phyloP scores from a whole-genome alignment of 2,888 invertebrate species.

The Cosmia pyralina region DNA sequence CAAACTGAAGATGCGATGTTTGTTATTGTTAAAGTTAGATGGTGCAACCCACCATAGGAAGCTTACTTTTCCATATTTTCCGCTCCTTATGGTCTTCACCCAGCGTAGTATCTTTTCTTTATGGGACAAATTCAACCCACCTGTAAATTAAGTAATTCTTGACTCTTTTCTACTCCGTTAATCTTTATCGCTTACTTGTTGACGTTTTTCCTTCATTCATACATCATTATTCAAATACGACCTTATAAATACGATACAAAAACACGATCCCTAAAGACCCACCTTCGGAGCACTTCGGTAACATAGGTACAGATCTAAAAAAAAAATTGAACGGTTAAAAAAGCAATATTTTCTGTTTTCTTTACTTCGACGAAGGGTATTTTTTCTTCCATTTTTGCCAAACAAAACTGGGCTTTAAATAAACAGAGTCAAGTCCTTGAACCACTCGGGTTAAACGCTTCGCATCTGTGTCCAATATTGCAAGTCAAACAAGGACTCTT shows the following conservation, averaged over 20 bases:
- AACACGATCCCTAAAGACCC: background rate
- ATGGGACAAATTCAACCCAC: background rate
- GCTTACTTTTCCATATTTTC: background rate
- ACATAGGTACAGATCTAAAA: background rate
- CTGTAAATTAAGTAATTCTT: background rate
- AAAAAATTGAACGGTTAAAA: background rate
- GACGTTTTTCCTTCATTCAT: constrained; percentile 20
- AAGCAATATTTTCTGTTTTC: constrained; percentile 1
- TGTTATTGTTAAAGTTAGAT: too few relatives aligned
- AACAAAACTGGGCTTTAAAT: constrained; percentile 24
- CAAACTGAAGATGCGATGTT: too few relatives aligned
- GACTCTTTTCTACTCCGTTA: constrained; percentile 6
- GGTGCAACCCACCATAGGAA: too few relatives aligned
- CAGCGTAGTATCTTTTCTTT: background rate
- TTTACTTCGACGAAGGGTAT: background rate
- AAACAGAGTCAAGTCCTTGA: constrained; percentile 52
- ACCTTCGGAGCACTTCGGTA: background rate
- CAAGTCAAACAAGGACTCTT: constrained; percentile 70
- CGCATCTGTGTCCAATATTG: constrained; percentile 63
- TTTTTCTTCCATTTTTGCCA: constrained; percentile 22
- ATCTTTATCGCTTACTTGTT: constrained; percentile 3
- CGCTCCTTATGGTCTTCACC: background rate
- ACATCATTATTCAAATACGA: constrained; percentile 24
- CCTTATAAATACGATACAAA: background rate
- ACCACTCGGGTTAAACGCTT: constrained; percentile 41